Base-by-base conservation (phyloP, 2,113 vertebrate species). In the Melanerpes formicivorus region DNA sequence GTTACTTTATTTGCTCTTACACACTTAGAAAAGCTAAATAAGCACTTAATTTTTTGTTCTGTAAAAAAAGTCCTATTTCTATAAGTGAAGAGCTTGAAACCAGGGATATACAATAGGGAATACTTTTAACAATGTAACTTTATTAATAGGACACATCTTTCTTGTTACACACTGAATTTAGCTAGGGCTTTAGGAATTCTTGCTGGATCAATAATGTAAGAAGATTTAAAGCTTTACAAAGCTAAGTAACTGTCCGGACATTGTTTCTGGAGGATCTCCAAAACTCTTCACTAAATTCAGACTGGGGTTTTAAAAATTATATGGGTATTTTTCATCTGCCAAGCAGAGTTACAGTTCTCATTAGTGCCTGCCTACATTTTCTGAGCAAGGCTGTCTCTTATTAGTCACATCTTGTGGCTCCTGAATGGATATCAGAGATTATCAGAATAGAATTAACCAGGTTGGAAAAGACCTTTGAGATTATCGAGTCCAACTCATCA, bases 1-100 rank as follows among this genome's bases (percentile, higher is more conserved):
- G 50, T 59, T 58, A 19, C 44, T 84, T 90, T 46, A 86, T 80
- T 88, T 92, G 29, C 25, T 77, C n/a, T 96, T 65, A 52, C 10
- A 74, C 80, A 90, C 55, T 29, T 92, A 82, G 63, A 79, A 94
- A 88, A 88, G 8, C 84, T 90, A 88, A 91, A 91, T 79, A 79
- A 56, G 6, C 18, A 54, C 89, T 93, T 73, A 34, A 34, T 64
- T 91, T 90, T 88, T 55, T n/a, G 76, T 88, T 55, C 62, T 42
- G 42, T 44, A 56, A 91, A 88, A 88, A 48, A 32, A 32, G 9
- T 60, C 15, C 11, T 79, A 7, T 22, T 80, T 80, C 58, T 76
- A 69, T 37, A 90, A 87, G 15, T 18, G 55, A 64, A 82, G 37
- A 14, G 5, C 30, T 77, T 93, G 23, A 72, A 76, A 75, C 5